Evolutionary conservation across 2,888 invertebrate genomes (phyloP).

Genomic region (Epiblema foenella): DNA sequence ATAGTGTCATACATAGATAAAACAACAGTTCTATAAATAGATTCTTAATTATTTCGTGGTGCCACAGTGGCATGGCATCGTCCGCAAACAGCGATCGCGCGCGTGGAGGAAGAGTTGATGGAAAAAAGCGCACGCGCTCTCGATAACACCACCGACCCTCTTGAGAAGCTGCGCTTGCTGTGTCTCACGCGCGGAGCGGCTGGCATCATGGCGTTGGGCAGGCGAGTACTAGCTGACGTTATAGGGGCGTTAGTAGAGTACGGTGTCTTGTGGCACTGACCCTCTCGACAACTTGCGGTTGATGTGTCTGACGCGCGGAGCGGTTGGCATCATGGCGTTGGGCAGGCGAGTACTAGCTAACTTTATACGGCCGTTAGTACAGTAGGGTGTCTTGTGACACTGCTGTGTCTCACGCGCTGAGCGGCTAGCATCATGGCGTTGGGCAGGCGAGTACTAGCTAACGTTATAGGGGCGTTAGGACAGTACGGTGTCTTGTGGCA

Average conservation of each 20-base stretch:
- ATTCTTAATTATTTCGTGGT: neutral
- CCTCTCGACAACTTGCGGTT: too few relatives aligned
- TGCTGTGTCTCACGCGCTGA: constrained; percentile 93
- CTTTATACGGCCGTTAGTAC: too few relatives aligned
- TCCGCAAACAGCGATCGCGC: constrained; percentile 89
- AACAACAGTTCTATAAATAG: neutral
- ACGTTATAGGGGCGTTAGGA: too few relatives aligned
- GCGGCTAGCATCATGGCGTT: constrained; percentile 95
- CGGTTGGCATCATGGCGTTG: too few relatives aligned
- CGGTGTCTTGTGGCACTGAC: too few relatives aligned
- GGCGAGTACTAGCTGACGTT: constrained; percentile 76
- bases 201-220: constrained; percentile 94
- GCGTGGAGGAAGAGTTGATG: constrained; percentile 92
- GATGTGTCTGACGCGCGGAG: too few relatives aligned
- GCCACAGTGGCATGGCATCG: constrained; percentile 84
- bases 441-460: constrained; percentile 86
- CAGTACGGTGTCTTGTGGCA: too few relatives aligned
- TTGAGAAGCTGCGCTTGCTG: constrained; percentile 92
- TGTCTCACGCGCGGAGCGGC: constrained; percentile 94
- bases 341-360: too few relatives aligned
- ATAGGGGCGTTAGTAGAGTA: too few relatives aligned
- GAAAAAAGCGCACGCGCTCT: constrained; percentile 89
- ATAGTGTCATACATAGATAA: too few relatives aligned
- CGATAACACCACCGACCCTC: constrained; percentile 88
- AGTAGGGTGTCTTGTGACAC: too few relatives aligned